Evolutionary conservation across 35 echinoderm and acorn worm species (phyloP), one percentile per base, ranked within the genome.

Genomic region (Lytechinus pictus): DNA sequence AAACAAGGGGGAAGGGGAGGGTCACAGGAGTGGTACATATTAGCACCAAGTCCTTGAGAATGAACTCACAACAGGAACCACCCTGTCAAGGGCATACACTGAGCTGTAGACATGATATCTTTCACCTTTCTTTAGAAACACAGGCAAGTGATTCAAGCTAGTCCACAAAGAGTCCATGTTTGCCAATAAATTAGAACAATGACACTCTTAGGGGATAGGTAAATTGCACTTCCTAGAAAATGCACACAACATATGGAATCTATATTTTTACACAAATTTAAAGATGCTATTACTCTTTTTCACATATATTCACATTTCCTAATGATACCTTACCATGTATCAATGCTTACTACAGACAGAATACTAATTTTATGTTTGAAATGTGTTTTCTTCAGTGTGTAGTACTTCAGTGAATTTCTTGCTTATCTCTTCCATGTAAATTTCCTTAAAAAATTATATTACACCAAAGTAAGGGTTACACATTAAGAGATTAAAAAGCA

Each of bases 1-100:
- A 33, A 52, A 90, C 29, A 57, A 57, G 54, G 92, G 92, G 92
- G 53, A 57, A 57, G 92, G 92, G 54, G 92, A 54, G 92, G 55
- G 53, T 27, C n/a, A 57, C 12, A 55, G 92, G 52, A 54, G 55
- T 33, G 54, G 92, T 52, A 90, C 66, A 90, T 90, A 54, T 44
- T 52, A 54, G 52, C 29, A 54, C 88, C 29, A 54, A 54, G 88
- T 90, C 88, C 88, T 90, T 44, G 88, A 54, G 88, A 52, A 90
- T 52, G 29, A 54, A 54, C 29, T 44, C 88, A 51, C 88, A 90
- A 44, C 28, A 90, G 88, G 52, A 54, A 44, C 88, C 12, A 44
- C 12, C 52, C 52, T 1, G 28, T 90, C 52, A 44, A 90, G 29
- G 88, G 88, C 28, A 44, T 52, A 90, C 28, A 16, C 88, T 14